Conservation (phyloP, 2,113 vertebrate species). For the Abramis brama region DNA sequence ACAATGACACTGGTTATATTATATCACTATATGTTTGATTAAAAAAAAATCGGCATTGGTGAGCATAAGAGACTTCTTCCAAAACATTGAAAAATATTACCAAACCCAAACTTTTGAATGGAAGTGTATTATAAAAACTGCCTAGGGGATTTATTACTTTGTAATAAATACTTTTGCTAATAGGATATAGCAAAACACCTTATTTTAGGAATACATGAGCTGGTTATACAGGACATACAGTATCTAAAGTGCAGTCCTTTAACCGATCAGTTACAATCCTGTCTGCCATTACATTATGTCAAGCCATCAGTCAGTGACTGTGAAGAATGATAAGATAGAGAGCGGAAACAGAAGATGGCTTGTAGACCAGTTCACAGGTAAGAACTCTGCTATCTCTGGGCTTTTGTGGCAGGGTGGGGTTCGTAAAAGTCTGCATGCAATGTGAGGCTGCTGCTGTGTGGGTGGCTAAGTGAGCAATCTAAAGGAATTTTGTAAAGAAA, state of each 20-base stretch:
- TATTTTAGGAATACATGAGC: not conserved
- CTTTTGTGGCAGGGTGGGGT: not conserved
- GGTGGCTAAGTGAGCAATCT: conserved; percentile 67
- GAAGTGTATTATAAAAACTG: not conserved
- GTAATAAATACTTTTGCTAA: not conserved
- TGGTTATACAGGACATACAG: not conserved
- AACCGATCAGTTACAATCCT: not conserved
- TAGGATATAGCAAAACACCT: not conserved
- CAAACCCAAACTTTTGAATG: not conserved
- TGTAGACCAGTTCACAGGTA: conserved; percentile 11
- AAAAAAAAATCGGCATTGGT: too few relatives aligned
- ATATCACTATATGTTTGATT: too few relatives aligned
- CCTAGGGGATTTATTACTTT: not conserved
- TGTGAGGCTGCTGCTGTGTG: conserved; percentile 52
- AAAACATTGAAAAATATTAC: too few relatives aligned
- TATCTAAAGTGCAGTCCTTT: not conserved
- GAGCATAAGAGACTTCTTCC: too few relatives aligned
- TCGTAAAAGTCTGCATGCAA: conserved; percentile 6
- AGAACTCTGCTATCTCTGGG: not conserved
- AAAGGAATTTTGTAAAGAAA: conserved; percentile 50
- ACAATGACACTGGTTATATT: too few relatives aligned
- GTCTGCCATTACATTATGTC: not conserved
- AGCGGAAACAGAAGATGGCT: conserved; percentile 2
- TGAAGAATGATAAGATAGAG: not conserved
- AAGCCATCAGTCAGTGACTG: not conserved